A percentile compares a stretch with the other conserved stretches of the same genome.
Evolutionary conservation across 2,888 invertebrate species (phyloP).

Genomic region (Pristionchus fissidentatus): DNA sequence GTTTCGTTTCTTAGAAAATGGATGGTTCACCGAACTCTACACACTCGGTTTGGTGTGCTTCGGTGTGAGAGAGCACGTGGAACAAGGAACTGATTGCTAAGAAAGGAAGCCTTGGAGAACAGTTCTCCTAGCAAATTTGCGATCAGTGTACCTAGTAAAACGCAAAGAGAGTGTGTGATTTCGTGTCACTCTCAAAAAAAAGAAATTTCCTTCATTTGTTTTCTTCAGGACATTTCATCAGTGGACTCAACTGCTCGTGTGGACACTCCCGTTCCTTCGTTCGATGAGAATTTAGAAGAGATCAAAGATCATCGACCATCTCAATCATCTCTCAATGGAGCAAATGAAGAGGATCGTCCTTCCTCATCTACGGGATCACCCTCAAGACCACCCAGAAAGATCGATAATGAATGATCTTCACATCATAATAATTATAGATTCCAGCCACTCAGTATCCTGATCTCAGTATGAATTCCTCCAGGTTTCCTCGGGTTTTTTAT

Average conservation of each 20-base stretch:
- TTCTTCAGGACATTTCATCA: neutral
- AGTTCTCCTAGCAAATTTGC: too few species aligned
- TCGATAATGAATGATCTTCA: neutral
- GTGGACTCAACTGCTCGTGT: neutral
- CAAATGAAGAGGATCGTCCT: conserved; percentile 4
- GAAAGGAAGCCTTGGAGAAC: too few species aligned
- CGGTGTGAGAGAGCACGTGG: neutral
- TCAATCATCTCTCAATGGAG: neutral
- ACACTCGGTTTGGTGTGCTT: too few species aligned
- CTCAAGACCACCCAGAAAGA: neutral
- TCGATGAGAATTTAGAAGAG: conserved; percentile 29
- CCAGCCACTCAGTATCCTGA: conserved; percentile 1
- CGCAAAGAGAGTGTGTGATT: too few species aligned
- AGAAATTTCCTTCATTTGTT: too few species aligned
- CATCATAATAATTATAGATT: neutral
- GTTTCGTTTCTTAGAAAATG: too few species aligned
- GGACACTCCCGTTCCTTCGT: conserved; percentile 26
- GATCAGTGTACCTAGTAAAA: too few species aligned
- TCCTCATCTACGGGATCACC: conserved; percentile 14
- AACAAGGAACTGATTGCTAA: too few species aligned
- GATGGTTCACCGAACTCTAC: too few species aligned
- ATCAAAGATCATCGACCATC: conserved; percentile 37
- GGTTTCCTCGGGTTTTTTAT: conserved; percentile 14
- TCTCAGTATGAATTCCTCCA: conserved; percentile 24
- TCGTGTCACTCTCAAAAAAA: too few species aligned